Conservation (phyloP, 2,888 invertebrate genomes). For the Frankliniella intonsa region DNA sequence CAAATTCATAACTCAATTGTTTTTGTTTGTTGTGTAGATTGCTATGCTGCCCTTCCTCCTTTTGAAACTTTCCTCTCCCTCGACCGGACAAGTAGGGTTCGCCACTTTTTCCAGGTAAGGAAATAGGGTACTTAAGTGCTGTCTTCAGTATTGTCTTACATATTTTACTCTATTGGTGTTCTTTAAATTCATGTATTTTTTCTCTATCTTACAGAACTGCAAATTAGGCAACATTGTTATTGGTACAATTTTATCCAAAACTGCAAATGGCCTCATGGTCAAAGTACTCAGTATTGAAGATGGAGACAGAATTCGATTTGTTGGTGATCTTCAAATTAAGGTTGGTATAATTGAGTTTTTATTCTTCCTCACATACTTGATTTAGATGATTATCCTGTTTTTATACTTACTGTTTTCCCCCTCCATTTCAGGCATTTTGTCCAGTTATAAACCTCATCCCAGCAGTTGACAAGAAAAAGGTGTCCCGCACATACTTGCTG, state of each 20-base stretch:
- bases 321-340: conserved; percentile 82
- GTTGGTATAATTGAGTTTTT: conserved; percentile 49
- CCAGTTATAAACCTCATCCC: conserved; percentile 62
- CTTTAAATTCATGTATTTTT: conserved; percentile 18
- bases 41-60: conserved; percentile 72
- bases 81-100: conserved; percentile 69
- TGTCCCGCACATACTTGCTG: conserved; percentile 70
- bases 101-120: conserved; percentile 77
- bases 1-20: background rate
- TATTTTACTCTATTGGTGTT: background rate
- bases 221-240: conserved; percentile 66
- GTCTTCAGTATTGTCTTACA: background rate
- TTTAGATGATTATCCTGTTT: conserved; percentile 34
- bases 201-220: conserved; percentile 29
- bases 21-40: background rate
- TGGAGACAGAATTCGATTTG: conserved; percentile 70
- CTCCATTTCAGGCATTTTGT: conserved; percentile 56
- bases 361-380: background rate
- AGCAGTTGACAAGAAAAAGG: conserved; percentile 74
- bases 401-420: conserved; percentile 33
- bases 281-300: conserved; percentile 75
- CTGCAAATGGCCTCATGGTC: conserved; percentile 66
- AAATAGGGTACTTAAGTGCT: background rate
- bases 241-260: conserved; percentile 71
- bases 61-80: conserved; percentile 78